These are phyloP conservation scores for Frieseomelitta varia DNA, from an alignment of 1,140 invertebrate species.

Conservation along the genomic window DNA sequence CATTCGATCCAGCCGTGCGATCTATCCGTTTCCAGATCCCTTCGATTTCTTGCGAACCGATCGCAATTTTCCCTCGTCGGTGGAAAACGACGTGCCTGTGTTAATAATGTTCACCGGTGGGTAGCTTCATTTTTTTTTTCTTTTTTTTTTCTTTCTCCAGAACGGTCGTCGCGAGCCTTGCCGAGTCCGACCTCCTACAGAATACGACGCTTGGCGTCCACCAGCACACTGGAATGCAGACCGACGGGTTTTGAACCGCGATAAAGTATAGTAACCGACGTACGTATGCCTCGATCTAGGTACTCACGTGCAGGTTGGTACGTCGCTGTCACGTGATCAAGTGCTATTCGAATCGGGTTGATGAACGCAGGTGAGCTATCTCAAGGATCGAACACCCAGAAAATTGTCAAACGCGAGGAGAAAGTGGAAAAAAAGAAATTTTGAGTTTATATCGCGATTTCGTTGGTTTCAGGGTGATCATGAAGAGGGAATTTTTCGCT, in stretches of 20 bases:
- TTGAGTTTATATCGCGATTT: not conserved
- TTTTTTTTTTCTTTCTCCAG: too few species aligned
- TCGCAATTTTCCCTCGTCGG: not conserved
- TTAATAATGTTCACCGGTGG: conserved; percentile 16
- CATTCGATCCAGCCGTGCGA: conserved; percentile 44
- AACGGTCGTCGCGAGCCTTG: not conserved
- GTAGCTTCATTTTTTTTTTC: conserved; percentile 12
- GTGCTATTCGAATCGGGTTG: not conserved
- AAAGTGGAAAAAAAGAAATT: too few species aligned
- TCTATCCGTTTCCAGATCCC: conserved; percentile 34
- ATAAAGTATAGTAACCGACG: conserved; percentile 46
- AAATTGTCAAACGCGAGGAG: not conserved
- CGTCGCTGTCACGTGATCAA: conserved; percentile 13
- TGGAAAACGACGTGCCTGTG: not conserved
- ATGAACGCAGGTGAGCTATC: not conserved
- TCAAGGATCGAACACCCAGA: not conserved
- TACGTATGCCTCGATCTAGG: conserved; percentile 35
- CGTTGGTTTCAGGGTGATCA: not conserved
- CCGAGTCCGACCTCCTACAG: conserved; percentile 28
- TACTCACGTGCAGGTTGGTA: conserved; percentile 38
- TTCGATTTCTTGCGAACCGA: not conserved
- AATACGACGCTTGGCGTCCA: conserved; percentile 62
- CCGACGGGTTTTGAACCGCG: conserved; percentile 69
- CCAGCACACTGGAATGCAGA: conserved; percentile 70
- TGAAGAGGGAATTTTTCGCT: not conserved